phyloP scores from a whole-genome alignment of 1,140 invertebrate species.

The Trialeurodes vaporariorum region DNA sequence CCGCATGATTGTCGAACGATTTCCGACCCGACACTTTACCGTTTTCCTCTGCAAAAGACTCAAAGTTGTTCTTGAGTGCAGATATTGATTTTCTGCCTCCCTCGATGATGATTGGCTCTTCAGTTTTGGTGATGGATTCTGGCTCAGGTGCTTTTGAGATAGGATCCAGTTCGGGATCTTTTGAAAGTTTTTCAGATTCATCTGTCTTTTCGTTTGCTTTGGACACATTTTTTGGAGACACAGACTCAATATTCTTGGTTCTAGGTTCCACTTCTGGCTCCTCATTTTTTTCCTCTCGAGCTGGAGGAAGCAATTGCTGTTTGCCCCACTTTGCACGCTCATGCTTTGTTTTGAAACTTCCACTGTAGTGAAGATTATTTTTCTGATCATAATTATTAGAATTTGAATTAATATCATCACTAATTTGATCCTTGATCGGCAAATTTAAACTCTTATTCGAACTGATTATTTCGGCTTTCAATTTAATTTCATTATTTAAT shows the following conservation, averaged over 20 bases:
- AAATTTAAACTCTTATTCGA: constrained; percentile 7
- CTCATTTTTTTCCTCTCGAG: constrained; percentile 5
- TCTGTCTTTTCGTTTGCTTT: not conserved
- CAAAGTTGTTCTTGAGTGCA: not conserved
- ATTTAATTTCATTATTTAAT: constrained; percentile 24
- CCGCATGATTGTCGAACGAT: not conserved
- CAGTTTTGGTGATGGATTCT: not conserved
- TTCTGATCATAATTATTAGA: constrained; percentile 11
- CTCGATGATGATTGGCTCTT: not conserved
- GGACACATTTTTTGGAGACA: not conserved
- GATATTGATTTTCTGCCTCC: not conserved
- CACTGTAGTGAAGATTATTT: constrained; percentile 27
- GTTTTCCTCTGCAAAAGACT: not conserved
- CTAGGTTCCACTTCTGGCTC: not conserved
- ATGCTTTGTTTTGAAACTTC: constrained; percentile 33
- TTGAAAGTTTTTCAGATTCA: not conserved
- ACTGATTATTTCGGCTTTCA: constrained; percentile 19
- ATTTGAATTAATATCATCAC: constrained; percentile 2
- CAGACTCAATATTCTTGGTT: not conserved
- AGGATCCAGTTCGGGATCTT: not conserved
- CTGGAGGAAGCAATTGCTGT: constrained; percentile 10
- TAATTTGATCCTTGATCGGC: not conserved
- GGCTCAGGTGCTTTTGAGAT: not conserved
- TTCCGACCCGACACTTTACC: not conserved
- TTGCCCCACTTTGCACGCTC: constrained; percentile 25